A percentile compares a stretch with the other conserved stretches of the same genome.
Evolutionary conservation across 2,797 vertebrate species (phyloP).

Genomic region (Pempheris klunzingeri): DNA sequence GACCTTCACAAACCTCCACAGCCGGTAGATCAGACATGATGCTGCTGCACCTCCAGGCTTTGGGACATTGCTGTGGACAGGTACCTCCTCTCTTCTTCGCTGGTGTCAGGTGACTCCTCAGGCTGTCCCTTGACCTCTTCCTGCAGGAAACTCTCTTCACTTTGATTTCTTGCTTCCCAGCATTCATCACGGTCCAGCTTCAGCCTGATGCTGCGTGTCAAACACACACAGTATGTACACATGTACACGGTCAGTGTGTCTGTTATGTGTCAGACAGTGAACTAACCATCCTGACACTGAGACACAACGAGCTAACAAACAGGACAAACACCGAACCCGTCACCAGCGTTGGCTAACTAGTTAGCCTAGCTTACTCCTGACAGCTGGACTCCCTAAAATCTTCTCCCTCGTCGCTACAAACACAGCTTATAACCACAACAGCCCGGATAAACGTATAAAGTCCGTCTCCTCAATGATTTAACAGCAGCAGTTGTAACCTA

Average conservation of each 20-base stretch:
- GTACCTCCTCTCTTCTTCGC: constrained; percentile 45
- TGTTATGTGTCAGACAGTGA: too few species aligned
- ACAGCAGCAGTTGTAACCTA: too few species aligned
- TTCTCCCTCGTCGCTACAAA: background rate
- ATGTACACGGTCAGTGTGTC: background rate
- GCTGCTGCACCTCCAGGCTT: background rate
- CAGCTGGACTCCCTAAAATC: too few species aligned
- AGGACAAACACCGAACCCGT: too few species aligned
- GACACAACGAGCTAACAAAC: background rate
- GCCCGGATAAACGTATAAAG: rapidly evolving
- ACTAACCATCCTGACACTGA: background rate
- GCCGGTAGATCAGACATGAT: constrained; percentile 42
- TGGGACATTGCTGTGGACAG: constrained; percentile 25
- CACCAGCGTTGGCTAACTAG: too few species aligned
- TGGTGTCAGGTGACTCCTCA: constrained; percentile 69
- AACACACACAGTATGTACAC: background rate
- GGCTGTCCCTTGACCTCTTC: constrained; percentile 75
- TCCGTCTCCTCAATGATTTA: too few species aligned
- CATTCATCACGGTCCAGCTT: constrained; percentile 61
- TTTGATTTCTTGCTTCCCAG: constrained; percentile 53
- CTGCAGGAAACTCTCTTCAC: constrained; percentile 75
- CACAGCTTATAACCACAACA: background rate
- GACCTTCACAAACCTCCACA: constrained; percentile 46
- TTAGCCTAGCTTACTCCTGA: background rate
- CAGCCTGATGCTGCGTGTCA: constrained; percentile 30